These are phyloP conservation scores for Homarus americanus DNA, from an alignment of 1,140 invertebrate genomes.

Conservation along the genomic window DNA sequence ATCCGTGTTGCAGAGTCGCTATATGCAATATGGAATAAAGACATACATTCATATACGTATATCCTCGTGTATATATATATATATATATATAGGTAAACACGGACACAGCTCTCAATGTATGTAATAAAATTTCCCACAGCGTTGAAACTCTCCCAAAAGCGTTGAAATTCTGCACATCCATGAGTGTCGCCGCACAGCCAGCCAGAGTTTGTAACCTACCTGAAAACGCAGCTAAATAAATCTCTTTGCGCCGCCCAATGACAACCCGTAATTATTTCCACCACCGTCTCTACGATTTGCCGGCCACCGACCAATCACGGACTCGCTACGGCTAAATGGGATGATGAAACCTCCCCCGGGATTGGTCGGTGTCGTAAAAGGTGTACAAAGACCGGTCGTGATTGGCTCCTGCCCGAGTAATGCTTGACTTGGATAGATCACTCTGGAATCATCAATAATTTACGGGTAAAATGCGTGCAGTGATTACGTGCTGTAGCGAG, in stretches of 20 bases:
- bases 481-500: background rate
- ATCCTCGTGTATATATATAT: too few relatives aligned
- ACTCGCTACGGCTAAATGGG: background rate
- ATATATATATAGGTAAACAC: too few relatives aligned
- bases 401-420: background rate
- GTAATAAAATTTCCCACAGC: too few relatives aligned
- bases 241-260: background rate
- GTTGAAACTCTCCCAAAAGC: too few relatives aligned
- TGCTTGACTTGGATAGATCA: background rate
- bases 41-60: too few relatives aligned
- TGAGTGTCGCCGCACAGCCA: too few relatives aligned
- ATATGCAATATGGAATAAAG: too few relatives aligned
- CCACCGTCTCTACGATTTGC: slow-evolving; percentile 1
- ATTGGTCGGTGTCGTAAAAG: background rate
- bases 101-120: too few relatives aligned
- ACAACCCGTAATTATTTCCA: slow-evolving; percentile 15
- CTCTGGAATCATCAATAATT: slow-evolving; percentile 9
- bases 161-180: too few relatives aligned
- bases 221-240: background rate
- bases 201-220: too few relatives aligned
- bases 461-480: background rate
- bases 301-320: background rate
- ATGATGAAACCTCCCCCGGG: background rate
- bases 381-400: background rate
- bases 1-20: too few relatives aligned